Evolutionary conservation across 1,140 invertebrate genomes (phyloP), one percentile per base, ranked within the genome.

Genomic region (Venturia canescens): DNA sequence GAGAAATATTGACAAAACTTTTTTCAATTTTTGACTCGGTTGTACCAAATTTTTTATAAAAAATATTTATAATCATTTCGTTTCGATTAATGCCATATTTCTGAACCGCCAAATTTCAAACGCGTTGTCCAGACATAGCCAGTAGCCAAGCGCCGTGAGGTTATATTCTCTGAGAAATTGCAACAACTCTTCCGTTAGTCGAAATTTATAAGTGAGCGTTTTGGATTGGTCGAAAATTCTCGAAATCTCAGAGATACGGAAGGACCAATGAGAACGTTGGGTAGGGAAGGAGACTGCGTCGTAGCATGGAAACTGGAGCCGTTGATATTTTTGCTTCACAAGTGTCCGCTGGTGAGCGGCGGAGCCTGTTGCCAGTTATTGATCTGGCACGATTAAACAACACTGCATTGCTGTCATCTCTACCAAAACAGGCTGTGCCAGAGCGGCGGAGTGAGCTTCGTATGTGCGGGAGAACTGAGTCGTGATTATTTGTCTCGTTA

Each of bases 291-390:
- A 15, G 16, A n/a, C 23, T 16, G 34, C 0, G 70, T 26, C 38
- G 71, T 27, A 5, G 57, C 67, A 29, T 63, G 38, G 69, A 60
- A 23, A 71, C 50, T 3, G 31, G 63, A n/a, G 6, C 15, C 11
- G n/a, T 48, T 15, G 38, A 44, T 50, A 69, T 69, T 80, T 69
- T 57, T 44, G 53, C 60, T 70, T 78, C 74, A 48, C 74, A 60
- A 72, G 70, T 53, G 70, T 82, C 84, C 83, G 83, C 87, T 44
- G 38, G 38, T 9, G 5, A 44, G 38, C 86, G 85, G 88, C 88
- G 88, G 88, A 90, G 90, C 90, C 89, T 91, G 90, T 91, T 91
- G 90, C 90, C 89, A 91, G 90, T 91, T 91, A 91, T 91, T 91
- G 90, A 91, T 91, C 89, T 90, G 86, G 85, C 87, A 90, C 90